phyloP scores from a whole-genome alignment of 2,888 invertebrate genomes.

The Acronicta psi region DNA sequence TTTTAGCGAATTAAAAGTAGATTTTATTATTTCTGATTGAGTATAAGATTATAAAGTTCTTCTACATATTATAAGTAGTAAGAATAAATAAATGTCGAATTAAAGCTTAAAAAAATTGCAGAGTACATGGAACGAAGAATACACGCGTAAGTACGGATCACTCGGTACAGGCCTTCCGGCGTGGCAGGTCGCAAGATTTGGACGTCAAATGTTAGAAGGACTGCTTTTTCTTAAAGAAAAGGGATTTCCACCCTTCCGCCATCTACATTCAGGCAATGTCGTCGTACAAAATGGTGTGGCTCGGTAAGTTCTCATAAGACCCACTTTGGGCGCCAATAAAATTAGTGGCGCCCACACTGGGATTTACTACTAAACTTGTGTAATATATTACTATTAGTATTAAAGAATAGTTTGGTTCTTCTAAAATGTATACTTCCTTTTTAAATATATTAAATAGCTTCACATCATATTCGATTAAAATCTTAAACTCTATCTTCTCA shows the following conservation, averaged over 20 bases:
- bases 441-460: no score
- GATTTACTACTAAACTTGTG: background rate
- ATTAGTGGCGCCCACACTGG: constrained; percentile 23
- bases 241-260: constrained; percentile 95
- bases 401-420: no score
- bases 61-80: no score
- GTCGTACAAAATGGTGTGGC: constrained; percentile 97
- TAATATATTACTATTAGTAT: no score
- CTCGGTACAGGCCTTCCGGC: constrained; percentile 92
- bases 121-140: constrained; percentile 95
- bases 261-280: constrained; percentile 97
- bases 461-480: no score
- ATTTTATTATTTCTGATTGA: no score
- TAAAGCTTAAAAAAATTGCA: constrained; percentile 59
- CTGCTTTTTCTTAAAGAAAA: constrained; percentile 95
- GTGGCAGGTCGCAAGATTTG: constrained; percentile 95
- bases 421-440: no score
- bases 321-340: constrained; percentile 30
- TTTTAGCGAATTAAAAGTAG: no score
- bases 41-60: no score
- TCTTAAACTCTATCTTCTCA: constrained; percentile 66
- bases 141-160: constrained; percentile 92
- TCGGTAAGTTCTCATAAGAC: constrained; percentile 86
- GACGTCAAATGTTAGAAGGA: constrained; percentile 96
- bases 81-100: no score